Evolutionary conservation across 2,888 invertebrate species (phyloP).

Genomic region (Tortrix viridana): DNA sequence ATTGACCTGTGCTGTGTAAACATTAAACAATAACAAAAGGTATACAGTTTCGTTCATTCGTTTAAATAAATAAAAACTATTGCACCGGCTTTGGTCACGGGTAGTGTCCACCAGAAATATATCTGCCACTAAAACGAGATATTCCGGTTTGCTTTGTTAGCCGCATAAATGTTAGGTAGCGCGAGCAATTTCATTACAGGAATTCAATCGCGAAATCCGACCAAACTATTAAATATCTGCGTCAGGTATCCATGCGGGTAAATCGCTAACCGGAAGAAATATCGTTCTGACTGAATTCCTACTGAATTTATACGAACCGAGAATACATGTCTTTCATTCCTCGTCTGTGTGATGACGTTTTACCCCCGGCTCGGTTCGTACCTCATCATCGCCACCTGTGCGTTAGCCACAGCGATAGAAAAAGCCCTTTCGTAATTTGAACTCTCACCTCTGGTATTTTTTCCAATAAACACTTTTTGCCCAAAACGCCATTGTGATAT

Average conservation of each 20-base stretch:
- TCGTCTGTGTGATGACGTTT: slow-evolving; percentile 43
- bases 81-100: background rate
- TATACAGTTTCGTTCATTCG: background rate
- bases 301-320: too few relatives aligned
- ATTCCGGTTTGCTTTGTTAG: slow-evolving; percentile 6
- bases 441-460: slow-evolving; percentile 68
- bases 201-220: slow-evolving; percentile 22
- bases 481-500: slow-evolving; percentile 60
- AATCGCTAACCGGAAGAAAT: background rate
- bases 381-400: slow-evolving; percentile 77
- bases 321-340: background rate
- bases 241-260: background rate
- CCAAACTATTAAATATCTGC: slow-evolving; percentile 14
- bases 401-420: slow-evolving; percentile 62
- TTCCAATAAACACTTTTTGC: slow-evolving; percentile 76
- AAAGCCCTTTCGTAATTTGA: slow-evolving; percentile 66
- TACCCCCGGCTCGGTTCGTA: slow-evolving; percentile 65
- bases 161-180: slow-evolving; percentile 8
- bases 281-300: background rate
- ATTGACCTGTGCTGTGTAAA: background rate
- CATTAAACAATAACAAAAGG: background rate
- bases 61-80: background rate
- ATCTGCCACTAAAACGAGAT: background rate
- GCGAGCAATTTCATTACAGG: slow-evolving; percentile 30
- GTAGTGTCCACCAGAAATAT: too few relatives aligned